Evolutionary conservation across 1,140 invertebrate genomes (phyloP), one percentile per base, ranked within the genome.

Genomic region (Anagrus nilaparvatae): DNA sequence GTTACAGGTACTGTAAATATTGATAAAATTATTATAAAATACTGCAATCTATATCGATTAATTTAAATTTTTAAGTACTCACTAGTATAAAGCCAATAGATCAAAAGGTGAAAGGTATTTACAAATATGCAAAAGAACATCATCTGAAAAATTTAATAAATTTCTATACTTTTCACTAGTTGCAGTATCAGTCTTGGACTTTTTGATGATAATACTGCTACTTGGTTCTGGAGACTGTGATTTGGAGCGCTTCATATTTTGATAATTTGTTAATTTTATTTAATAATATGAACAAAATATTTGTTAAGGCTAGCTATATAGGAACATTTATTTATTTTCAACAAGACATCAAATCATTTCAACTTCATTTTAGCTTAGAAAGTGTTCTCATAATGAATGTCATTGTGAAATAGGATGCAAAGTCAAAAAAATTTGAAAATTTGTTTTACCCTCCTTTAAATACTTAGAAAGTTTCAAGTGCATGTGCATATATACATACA

Each of bases 101-200:
- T 73, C 68, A 38, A 62, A 58, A 2, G 68, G 63, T 48, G 61
- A 50, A 24, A 73, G 49, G 56, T 65, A 61, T 44, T 70, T 68
- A 33, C 73, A 63, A 47, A 74, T 73, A 48, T 73, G 63, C 40
- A 70, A 56, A 12, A 74, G 53, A 24, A 74, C 53, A 54, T 74
- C 72, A 49, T 74, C 69, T 6, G 70, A 70, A 34, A 74, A 63
- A 38, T 58, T 49, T 9, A 67, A 44, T 13, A 67, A 46, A 24
- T 30, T 27, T 30, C 6, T 7, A 6, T 27, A 7, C 12, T 27
- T 27, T 6, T 6, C 24, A 27, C 6, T 8, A 21, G 27, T 5
- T 18, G 21, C 24, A 5, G 19, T 14, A 18, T 45, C 12, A 10
- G n/a, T 34, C 27, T 46, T 30, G 7, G 19, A 5, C 24, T 27